Conservation (phyloP, 2,797 vertebrate species). For the Phataginus tricuspis region DNA sequence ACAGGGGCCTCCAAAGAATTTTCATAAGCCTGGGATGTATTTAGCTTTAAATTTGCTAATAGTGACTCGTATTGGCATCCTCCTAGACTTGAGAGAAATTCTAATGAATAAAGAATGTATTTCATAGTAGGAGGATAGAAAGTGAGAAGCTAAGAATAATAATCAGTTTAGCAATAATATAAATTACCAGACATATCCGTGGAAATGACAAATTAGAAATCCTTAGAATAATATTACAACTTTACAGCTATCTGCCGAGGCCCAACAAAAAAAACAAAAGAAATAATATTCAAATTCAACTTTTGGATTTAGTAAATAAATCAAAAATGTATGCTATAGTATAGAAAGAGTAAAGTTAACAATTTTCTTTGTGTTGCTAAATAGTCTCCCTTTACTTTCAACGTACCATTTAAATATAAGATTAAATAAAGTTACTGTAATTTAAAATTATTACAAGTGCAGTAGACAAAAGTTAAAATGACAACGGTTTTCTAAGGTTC, state of each 20-base stretch:
- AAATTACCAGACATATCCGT: background rate
- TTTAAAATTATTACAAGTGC: conserved; percentile 47
- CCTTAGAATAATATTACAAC: background rate
- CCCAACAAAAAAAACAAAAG: background rate
- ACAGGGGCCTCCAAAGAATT: conserved; percentile 26
- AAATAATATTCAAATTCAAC: conserved; percentile 54
- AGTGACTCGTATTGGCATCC: conserved; percentile 26
- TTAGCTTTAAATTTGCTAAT: conserved; percentile 63
- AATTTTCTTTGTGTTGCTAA: conserved; percentile 53
- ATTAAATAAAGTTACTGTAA: conserved; percentile 26
- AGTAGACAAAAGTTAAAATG: conserved; percentile 61
- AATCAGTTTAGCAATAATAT: background rate
- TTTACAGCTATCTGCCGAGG: background rate
- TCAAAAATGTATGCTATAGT: background rate
- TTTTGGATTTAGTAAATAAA: conserved; percentile 29
- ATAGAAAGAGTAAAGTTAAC: background rate
- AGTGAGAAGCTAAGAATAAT: conserved; percentile 3
- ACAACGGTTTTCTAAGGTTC: conserved; percentile 48
- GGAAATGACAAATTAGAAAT: conserved; percentile 44
- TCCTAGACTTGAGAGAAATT: conserved; percentile 52
- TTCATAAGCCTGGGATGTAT: conserved; percentile 18
- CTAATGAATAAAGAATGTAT: conserved; percentile 58
- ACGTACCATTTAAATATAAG: background rate
- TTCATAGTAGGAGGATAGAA: background rate
- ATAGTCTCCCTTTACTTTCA: conserved; percentile 52